Evolutionary conservation across 2,113 vertebrate genomes (phyloP), one percentile per base, ranked within the genome.

Genomic region (Taxidea taxus): DNA sequence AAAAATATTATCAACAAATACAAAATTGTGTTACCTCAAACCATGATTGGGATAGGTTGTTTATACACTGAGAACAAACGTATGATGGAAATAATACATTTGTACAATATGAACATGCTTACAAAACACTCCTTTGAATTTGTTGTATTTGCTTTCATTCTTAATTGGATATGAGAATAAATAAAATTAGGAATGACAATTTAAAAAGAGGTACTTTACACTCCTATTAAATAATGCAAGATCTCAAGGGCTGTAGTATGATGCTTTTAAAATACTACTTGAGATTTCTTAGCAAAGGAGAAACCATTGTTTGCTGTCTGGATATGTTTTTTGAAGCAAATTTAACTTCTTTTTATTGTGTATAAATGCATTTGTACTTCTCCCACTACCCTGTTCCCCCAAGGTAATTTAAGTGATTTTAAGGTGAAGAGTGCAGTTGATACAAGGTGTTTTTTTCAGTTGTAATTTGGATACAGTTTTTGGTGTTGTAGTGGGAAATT

Each of bases 181-280:
- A 87, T 92, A 27, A 56, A 27, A 56, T 85, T 89, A 34, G 23
- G 6, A 54, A 31, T 90, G 74, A 81, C 1, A 34, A 34, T 95
- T 82, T 68, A 37, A 88, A 95, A 92, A 75, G 37, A 75, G 34
- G 34, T 18, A 6, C 86, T 94, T 92, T 15, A 58, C 37, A 85
- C 21, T 85, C 27, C 49, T 95, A 42, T 66, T 92, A 83, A 20
- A 1, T 95, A 39, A 64, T 92, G 10, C 5, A 49, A 34, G n/a
- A 42, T 74, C 77, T 91, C 23, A 80, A 84, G 90, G n/a, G 9
- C 74, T 72, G 21, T 95, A 56, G 16, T 78, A 44, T 68, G 25
- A 56, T 42, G 1, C 34, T 96, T 97, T 92, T 68, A 42, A 78
- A 86, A 78, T 95, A 37, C 58, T 70, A 74, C 92, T 88, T 93